These are phyloP conservation scores for Bemisia tabaci DNA, from an alignment of 1,140 invertebrate species.

Conservation along the genomic window DNA sequence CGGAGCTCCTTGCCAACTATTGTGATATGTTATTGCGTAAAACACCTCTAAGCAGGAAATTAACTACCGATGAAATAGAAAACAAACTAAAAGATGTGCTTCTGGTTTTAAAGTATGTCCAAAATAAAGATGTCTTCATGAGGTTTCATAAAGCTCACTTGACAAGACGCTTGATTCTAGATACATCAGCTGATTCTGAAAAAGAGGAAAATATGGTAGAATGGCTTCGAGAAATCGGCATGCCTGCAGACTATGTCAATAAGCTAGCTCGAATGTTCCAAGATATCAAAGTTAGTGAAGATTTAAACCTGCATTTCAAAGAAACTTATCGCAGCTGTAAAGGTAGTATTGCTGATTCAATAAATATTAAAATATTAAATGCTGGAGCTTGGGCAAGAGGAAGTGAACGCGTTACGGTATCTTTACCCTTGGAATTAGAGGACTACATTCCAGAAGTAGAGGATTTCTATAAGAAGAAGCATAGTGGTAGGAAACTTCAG, in stretches of 20 bases:
- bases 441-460: slow-evolving; percentile 97
- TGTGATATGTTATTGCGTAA: slow-evolving; percentile 98
- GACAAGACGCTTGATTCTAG: slow-evolving; percentile 85
- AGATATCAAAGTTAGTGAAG: slow-evolving; percentile 97
- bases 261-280: slow-evolving; percentile 95
- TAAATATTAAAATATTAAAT: slow-evolving; percentile 91
- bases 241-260: slow-evolving; percentile 99
- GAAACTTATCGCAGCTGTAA: slow-evolving; percentile 42
- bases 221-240: slow-evolving; percentile 85
- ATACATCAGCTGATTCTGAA: slow-evolving; percentile 95
- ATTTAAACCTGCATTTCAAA: slow-evolving; percentile 92
- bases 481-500: slow-evolving; percentile 93
- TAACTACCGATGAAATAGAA: slow-evolving; percentile 97
- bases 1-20: slow-evolving; percentile 96
- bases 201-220: slow-evolving; percentile 99
- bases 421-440: slow-evolving; percentile 90
- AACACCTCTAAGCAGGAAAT: slow-evolving; percentile 88
- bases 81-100: slow-evolving; percentile 81
- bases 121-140: slow-evolving; percentile 99
- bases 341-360: slow-evolving; percentile 46
- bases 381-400: slow-evolving; percentile 94
- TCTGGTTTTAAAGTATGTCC: slow-evolving; percentile 95
- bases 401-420: slow-evolving; percentile 86
- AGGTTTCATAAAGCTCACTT: slow-evolving; percentile 97
- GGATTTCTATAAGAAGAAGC: slow-evolving; percentile 90